Evolutionary conservation across 2,113 vertebrate genomes (phyloP), one percentile per base, ranked within the genome.

Genomic region (Podiceps cristatus): DNA sequence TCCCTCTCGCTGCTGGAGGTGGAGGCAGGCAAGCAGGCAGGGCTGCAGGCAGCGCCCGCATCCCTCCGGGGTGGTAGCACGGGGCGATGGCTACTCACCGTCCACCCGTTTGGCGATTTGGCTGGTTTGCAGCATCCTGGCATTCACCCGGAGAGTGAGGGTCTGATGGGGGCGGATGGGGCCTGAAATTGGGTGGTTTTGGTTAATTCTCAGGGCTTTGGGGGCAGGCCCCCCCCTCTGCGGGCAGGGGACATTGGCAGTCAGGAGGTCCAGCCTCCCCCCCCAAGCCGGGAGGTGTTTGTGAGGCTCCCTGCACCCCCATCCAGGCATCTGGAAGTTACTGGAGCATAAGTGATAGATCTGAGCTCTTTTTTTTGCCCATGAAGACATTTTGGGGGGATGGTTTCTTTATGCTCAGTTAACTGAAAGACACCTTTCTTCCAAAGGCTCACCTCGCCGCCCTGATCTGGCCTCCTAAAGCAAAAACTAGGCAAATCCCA

Each of bases 401-500:
- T 24, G 47, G n/a, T 84, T 67, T 4, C 35, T 73, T 91, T 28
- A 17, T 18, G 60, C 68, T 87, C 13, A 1, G 13, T 56, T 85
- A 29, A 35, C 66, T 67, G 19, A 4, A 17, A 49, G 37, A 25
- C 37, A 86, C 47, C 76, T 79, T 66, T 66, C 37, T 33, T 63
- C 22, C 69, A 24, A 19, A 3, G 1, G 4, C 45, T 83, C 9
- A 0, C 13, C 69, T 85, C 2, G 0, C 19, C 0, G 0, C n/a
- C 37, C 42, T 1, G 0, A 20, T 7, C 28, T 7, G 42, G 5
- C 4, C 35, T n/a, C 28, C 44, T 49, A n/a, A 47, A 71, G 22
- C 23, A 47, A 63, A 27, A 77, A 24, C 18, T 13, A 28, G 35
- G 27, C 29, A 88, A 77, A 86, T 37, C 79, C 58, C 12, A 6